Conservation (phyloP, 2,797 vertebrate genomes). For the Chelidonichthys spinosus region DNA sequence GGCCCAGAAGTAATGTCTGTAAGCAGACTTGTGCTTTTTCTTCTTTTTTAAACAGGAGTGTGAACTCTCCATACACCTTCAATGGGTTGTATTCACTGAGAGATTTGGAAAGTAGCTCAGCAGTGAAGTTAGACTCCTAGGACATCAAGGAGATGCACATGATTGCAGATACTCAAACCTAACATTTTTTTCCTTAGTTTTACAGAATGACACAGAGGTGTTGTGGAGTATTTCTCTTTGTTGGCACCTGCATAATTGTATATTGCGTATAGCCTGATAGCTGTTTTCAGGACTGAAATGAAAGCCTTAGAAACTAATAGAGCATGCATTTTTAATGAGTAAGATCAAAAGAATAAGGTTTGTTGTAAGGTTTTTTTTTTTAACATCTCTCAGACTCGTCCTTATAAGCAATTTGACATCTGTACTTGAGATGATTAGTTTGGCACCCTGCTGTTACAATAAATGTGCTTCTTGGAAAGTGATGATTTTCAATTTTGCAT, state of each 20-base stretch:
- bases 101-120: conserved; percentile 32
- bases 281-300: conserved; percentile 22
- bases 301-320: conserved; percentile 4
- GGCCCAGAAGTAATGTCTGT: conserved; percentile 63
- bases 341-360: not conserved
- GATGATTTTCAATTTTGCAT: conserved; percentile 40
- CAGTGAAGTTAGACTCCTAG: conserved; percentile 6
- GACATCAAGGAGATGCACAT: conserved; percentile 2
- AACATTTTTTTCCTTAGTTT: not conserved
- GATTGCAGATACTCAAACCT: not conserved
- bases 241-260: conserved; percentile 19
- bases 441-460: conserved; percentile 49
- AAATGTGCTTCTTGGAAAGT: conserved; percentile 44
- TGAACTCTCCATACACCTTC: conserved; percentile 37
- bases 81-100: conserved; percentile 46
- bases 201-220: conserved; percentile 3
- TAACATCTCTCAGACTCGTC: conserved; percentile 20
- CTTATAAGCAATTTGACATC: conserved; percentile 42
- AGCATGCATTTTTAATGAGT: conserved; percentile 14
- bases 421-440: conserved; percentile 45
- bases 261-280: conserved; percentile 3
- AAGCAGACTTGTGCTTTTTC: conserved; percentile 50
- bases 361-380: not conserved
- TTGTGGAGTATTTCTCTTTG: not conserved
- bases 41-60: conserved; percentile 27